A percentile compares a stretch with the other conserved stretches of the same genome.
phyloP scores from a whole-genome alignment of 2,888 invertebrate species.

The Conops quadrifasciatus region DNA sequence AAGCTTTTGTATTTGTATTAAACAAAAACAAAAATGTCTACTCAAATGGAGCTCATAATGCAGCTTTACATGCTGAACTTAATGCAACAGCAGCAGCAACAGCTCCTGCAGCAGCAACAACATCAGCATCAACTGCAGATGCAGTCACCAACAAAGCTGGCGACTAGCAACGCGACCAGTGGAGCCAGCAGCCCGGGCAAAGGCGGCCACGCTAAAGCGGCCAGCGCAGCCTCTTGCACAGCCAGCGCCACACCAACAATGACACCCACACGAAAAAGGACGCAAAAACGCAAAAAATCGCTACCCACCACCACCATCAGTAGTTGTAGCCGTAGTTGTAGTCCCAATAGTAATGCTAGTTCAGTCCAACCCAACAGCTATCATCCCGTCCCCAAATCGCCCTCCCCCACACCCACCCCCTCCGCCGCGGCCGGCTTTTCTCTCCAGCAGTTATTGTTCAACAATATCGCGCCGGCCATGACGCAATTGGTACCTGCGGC shows the following conservation, averaged over 20 bases:
- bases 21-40: conserved; percentile 52
- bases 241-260: conserved; percentile 43
- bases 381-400: conserved; percentile 22
- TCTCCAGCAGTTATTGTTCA: conserved; percentile 56
- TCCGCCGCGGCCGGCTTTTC: conserved; percentile 35
- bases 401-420: conserved; percentile 36
- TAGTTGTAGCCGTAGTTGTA: conserved; percentile 65
- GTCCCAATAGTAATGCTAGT: conserved; percentile 63
- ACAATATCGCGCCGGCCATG: conserved; percentile 49
- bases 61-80: conserved; percentile 64
- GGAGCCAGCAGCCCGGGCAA: conserved; percentile 39
- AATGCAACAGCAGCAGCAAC: conserved; percentile 60
- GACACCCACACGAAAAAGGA: conserved; percentile 51
- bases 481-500: conserved; percentile 9
- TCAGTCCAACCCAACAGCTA: conserved; percentile 36
- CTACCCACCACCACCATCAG: conserved; percentile 62
- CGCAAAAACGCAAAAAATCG: conserved; percentile 56
- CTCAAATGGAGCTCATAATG: conserved; percentile 63
- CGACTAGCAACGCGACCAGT: conserved; percentile 40
- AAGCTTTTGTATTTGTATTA: conserved; percentile 25
- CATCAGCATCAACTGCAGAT: conserved; percentile 46
- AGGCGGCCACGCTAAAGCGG: conserved; percentile 36
- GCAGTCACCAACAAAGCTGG: conserved; percentile 42
- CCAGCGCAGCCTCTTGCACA: conserved; percentile 38
- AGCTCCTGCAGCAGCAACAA: conserved; percentile 52